phyloP scores from a whole-genome alignment of 2,797 vertebrate genomes.

The Clarias fuscus region DNA sequence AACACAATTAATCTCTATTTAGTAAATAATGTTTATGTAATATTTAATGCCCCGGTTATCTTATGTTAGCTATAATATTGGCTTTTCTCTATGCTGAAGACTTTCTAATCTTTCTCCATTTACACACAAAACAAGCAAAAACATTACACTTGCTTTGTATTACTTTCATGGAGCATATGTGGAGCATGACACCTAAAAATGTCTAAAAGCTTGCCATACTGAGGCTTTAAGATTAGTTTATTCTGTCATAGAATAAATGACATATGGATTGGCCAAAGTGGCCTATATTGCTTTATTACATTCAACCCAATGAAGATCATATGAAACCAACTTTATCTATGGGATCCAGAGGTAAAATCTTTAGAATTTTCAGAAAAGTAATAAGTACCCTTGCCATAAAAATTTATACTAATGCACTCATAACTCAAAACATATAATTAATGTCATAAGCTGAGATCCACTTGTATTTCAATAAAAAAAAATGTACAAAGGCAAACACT shows the following conservation, averaged over 20 bases:
- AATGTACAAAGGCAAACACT: background rate
- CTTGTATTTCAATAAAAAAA: background rate
- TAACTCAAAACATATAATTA: background rate
- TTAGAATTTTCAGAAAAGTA: too few species aligned
- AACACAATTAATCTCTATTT: too few species aligned
- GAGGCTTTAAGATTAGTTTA: background rate
- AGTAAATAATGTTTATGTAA: too few species aligned
- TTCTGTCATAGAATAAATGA: background rate
- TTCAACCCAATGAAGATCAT: background rate
- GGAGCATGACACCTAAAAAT: background rate
- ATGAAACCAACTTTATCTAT: background rate
- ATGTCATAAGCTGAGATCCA: background rate
- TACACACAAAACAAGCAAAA: background rate
- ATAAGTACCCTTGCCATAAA: background rate
- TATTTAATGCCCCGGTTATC: too few species aligned
- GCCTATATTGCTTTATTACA: background rate
- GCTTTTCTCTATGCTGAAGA: background rate
- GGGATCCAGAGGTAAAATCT: background rate
- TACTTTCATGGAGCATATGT: background rate
- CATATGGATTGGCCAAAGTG: background rate
- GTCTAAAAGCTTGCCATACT: background rate
- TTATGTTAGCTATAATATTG: background rate
- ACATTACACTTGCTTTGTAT: background rate
- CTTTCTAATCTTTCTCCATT: background rate
- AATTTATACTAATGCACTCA: background rate